Evolutionary conservation across 2,797 vertebrate species (phyloP).

Genomic region (Apodemus agrarius): DNA sequence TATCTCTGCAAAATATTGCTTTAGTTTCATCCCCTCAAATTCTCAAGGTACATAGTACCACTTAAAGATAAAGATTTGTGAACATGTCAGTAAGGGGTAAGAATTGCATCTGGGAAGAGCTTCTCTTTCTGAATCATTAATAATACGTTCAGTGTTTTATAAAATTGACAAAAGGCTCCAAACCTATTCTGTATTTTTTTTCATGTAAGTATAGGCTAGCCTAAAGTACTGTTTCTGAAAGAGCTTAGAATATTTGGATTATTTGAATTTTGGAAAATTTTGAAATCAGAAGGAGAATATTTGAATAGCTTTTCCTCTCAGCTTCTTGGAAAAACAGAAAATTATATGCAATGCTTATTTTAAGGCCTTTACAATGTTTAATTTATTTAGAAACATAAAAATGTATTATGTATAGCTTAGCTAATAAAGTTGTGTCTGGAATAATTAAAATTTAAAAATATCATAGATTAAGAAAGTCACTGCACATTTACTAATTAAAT

Average conservation of each 20-base stretch:
- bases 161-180: conserved; percentile 27
- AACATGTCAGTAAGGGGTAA: background rate
- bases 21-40: background rate
- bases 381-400: conserved; percentile 74
- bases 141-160: background rate
- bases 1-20: conserved; percentile 26
- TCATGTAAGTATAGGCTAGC: background rate
- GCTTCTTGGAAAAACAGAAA: conserved; percentile 38
- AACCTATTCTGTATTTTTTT: background rate
- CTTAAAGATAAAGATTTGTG: background rate
- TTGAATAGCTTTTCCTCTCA: conserved; percentile 28
- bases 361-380: conserved; percentile 60
- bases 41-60: background rate
- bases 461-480: conserved; percentile 66
- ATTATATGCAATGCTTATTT: conserved; percentile 67
- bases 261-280: conserved; percentile 42
- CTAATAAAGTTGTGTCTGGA: conserved; percentile 71
- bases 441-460: conserved; percentile 76
- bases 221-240: conserved; percentile 27
- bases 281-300: conserved; percentile 42
- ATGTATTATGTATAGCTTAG: conserved; percentile 74
- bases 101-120: background rate
- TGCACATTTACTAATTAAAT: conserved; percentile 69
- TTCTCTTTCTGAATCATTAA: conserved; percentile 22
- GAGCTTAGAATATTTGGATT: conserved; percentile 36